Evolutionary conservation across 2,113 vertebrate genomes (phyloP).

Genomic region (Callopanchax toddi): DNA sequence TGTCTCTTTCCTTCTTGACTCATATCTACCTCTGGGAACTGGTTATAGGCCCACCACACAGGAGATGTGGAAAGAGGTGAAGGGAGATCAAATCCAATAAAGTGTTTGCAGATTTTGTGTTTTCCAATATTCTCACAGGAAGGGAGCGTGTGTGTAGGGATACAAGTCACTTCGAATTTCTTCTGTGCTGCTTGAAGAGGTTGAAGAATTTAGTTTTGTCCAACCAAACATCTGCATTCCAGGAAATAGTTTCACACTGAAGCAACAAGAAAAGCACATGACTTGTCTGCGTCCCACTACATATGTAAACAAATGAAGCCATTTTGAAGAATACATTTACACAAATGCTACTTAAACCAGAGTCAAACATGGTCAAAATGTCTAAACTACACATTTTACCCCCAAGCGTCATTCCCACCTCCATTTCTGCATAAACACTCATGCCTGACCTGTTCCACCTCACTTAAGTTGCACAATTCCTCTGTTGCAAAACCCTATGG

Average conservation of each 20-base stretch:
- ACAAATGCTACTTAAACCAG: neutral
- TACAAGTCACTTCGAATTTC: slow-evolving; percentile 54
- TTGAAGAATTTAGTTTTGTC: too few relatives aligned
- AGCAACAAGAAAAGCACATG: too few relatives aligned
- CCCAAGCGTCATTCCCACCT: neutral
- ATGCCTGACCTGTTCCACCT: slow-evolving; percentile 13
- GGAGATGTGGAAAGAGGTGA: slow-evolving; percentile 40
- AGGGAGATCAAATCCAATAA: slow-evolving; percentile 65
- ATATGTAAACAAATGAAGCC: too few relatives aligned
- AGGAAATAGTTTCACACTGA: too few relatives aligned
- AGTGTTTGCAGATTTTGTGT: slow-evolving; percentile 68
- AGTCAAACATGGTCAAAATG: neutral
- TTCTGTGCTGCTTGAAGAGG: slow-evolving; percentile 26
- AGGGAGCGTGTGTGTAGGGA: slow-evolving; percentile 40
- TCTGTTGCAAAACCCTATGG: slow-evolving; percentile 5
- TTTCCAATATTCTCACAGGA: slow-evolving; percentile 60
- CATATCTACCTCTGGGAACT: slow-evolving; percentile 62
- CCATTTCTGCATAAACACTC: slow-evolving; percentile 4
- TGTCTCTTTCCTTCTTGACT: slow-evolving; percentile 65
- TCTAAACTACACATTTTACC: neutral
- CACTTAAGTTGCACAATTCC: slow-evolving; percentile 7
- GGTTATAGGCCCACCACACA: slow-evolving; percentile 57
- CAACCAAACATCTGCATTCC: too few relatives aligned
- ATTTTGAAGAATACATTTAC: neutral
- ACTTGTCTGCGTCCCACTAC: too few relatives aligned